Conservation (phyloP, 2,113 vertebrate species). For the Camelus dromedarius region DNA sequence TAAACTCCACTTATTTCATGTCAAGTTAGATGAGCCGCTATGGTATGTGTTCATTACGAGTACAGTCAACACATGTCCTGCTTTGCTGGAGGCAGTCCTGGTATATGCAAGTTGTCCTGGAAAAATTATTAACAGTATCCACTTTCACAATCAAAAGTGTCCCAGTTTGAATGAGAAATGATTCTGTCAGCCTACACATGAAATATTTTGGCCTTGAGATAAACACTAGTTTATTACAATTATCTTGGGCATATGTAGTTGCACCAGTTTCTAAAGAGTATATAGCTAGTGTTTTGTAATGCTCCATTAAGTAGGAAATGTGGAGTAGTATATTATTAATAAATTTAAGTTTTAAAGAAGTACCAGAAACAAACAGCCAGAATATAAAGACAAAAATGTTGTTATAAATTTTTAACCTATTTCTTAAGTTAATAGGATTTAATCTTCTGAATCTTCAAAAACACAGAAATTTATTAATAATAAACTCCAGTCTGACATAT, state of each 20-base stretch:
- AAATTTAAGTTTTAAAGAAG: not conserved
- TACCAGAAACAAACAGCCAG: not conserved
- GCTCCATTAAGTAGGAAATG: not conserved
- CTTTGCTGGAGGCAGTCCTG: not conserved
- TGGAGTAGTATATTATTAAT: not conserved
- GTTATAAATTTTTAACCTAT: not conserved
- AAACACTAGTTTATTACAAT: not conserved
- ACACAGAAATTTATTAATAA: not conserved
- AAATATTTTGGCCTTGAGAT: not conserved
- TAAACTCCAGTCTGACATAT: not conserved
- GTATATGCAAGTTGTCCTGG: not conserved
- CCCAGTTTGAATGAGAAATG: not conserved
- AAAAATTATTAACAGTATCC: not conserved
- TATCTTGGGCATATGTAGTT: not conserved
- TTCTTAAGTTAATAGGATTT: not conserved
- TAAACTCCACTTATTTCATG: not conserved
- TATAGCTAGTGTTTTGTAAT: not conserved
- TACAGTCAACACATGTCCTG: not conserved
- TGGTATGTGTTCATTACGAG: fast-evolving
- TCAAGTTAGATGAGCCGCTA: not conserved
- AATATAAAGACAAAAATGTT: not conserved
- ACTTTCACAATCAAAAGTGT: not conserved
- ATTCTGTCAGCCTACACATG: not conserved
- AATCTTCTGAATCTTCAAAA: not conserved
- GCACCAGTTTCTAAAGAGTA: not conserved